Base-by-base conservation (phyloP, 2,797 vertebrate species). In the Enteromius afrohamiltoni region DNA sequence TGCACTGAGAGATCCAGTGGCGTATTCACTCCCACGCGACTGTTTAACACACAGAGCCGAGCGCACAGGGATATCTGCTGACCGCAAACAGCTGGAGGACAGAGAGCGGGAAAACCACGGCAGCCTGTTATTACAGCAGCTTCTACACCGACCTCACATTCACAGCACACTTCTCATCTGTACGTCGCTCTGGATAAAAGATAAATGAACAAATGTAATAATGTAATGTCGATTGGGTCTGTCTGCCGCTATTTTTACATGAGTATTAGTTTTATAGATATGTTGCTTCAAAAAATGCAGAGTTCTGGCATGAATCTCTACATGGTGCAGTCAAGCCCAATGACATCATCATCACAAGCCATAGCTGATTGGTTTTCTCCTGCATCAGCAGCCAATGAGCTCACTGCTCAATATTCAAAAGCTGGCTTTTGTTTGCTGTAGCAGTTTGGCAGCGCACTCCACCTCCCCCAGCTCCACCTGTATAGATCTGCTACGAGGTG, bases 41-140 rank as follows among this genome's bases (percentile, higher is more conserved):
- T 67, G 47, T 68, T 79, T 68, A 68, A n/a, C 77, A 51, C 67
- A 45, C 45, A 68, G 29, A 53, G 23, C 76, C 62, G 10, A 77
- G 23, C 58, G 4, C 40, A 40, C 45, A 51, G 2, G 19, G 40
- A 21, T 40, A 21, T 69, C 23, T 53, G 31, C 29, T 40, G 47
- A 79, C 64, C 31, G n/a, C 47, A 19, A 79, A 65, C 64, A 79
- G 58, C 76, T 78, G 58, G 40, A 10, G 11, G 17, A 23, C 19
- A 3, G 49, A 11, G 10, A 21, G 49, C 11, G 2, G 51, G 6
- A 76, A 58, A 58, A 76, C 31, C 21, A 26, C 23, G 2, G 10
- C 58, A 49, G 73, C 13, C 51, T 58, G 51, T 40, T 58, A 76
- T 76, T 76, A 76, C 31, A 55, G 42, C 45, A 3, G 31, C 37